Evolutionary conservation across 2,113 vertebrate species (phyloP).

Genomic region (Sylvia atricapilla): DNA sequence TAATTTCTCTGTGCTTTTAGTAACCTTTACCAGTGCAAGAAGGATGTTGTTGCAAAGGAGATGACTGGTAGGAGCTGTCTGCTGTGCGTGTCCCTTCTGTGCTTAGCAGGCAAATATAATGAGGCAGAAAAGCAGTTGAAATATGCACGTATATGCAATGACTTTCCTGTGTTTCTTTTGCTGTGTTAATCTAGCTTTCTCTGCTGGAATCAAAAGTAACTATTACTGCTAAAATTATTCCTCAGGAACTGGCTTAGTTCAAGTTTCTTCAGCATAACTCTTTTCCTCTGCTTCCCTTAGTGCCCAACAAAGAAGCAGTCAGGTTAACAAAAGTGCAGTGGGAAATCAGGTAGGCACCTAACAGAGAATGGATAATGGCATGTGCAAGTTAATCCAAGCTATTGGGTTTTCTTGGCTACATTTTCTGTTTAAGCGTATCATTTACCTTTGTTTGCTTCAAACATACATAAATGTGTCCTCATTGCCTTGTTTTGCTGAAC

Average conservation of each 20-base stretch:
- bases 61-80: neutral
- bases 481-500: neutral
- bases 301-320: conserved; percentile 83
- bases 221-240: conserved; percentile 21
- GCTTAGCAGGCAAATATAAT: neutral
- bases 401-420: conserved; percentile 44
- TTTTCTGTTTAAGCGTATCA: conserved; percentile 41
- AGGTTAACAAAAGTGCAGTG: conserved; percentile 79
- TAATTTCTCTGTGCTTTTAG: conserved; percentile 23
- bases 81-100: neutral
- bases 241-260: neutral
- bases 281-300: conserved; percentile 77
- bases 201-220: neutral
- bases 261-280: conserved; percentile 59
- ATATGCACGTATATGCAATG: neutral
- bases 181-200: neutral
- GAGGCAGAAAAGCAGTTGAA: neutral
- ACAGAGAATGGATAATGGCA: conserved; percentile 56
- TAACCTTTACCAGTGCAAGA: neutral
- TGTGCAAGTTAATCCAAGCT: conserved; percentile 40
- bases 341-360: conserved; percentile 86
- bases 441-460: conserved; percentile 52
- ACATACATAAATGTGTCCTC: neutral
- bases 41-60: neutral
- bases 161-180: conserved; percentile 16